Base-by-base conservation (phyloP, 2,888 invertebrate genomes). In the Tuta absoluta region DNA sequence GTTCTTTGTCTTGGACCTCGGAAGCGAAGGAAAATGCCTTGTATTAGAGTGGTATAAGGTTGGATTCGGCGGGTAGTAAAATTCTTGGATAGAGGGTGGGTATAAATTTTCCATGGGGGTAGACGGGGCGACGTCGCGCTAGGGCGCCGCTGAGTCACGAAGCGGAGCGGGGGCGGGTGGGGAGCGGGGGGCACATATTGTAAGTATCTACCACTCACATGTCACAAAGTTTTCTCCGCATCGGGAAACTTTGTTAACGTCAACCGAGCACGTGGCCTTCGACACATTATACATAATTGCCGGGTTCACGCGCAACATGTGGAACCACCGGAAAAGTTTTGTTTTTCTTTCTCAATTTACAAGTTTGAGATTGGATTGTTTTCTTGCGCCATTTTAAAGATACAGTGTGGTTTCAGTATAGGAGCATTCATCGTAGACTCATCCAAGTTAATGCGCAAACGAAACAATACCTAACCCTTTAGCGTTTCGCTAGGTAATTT, bases 21-120 rank as follows among this genome's bases (percentile, higher is more conserved):
- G 67, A 62, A 69, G 66, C 69, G 70, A 65, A 66, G 73, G 69
- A 81, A 80, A 86, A 73, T 74, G 78, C 73, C 74, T 80, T 79
- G 74, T 89, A 82, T 78, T 72, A 68, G 69, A 67, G 66, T 61
- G 72, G 60, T 21, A 67, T 77, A 85, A 76, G 82, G 86, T 82
- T 75, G 76, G 78, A 70, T 85, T 85, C 80, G 64, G 74, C 65
- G 69, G 74, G 68, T 72, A 72, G 79, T 85, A 86, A 90, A 88
- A 85, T 89, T 89, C 89, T 89, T 88, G 82, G 84, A 75, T 76
- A 81, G 85, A 86, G 90, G 90, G 91, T 87, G 87, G 91, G 89
- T 91, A 91, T 91, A 91, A 91, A 91, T 91, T 91, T 91, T 91
- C 83, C 80, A 90, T 89, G 90, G 90, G 91, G 91, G 91, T 82